Evolutionary conservation across 2,113 vertebrate genomes (phyloP).

Genomic region (Myrmophylax atrothorax): DNA sequence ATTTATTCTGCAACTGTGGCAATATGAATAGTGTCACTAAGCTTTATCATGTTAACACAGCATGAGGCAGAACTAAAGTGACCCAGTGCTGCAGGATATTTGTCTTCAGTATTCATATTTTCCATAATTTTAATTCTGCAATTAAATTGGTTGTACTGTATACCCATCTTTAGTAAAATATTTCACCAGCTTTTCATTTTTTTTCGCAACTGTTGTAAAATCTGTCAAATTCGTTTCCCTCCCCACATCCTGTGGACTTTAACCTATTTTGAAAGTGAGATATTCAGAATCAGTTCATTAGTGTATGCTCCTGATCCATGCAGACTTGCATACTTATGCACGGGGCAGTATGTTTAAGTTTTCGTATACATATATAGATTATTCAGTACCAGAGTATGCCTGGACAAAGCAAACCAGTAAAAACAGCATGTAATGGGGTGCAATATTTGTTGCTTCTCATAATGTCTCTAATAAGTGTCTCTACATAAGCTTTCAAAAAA

Average conservation of each 20-base stretch:
- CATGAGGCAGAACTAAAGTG: not conserved
- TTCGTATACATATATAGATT: not conserved
- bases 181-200: not conserved
- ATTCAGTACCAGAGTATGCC: not conserved
- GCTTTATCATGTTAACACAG: not conserved
- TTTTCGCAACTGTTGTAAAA: not conserved
- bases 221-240: not conserved
- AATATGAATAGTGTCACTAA: not conserved
- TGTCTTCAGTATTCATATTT: not conserved
- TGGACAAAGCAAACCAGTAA: not conserved
- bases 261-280: not conserved
- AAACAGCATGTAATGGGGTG: not conserved
- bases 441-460: not conserved
- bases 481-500: not conserved
- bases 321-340: accelerated
- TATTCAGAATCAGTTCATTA: not conserved
- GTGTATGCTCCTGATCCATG: not conserved
- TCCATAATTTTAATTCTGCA: not conserved
- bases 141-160: not conserved
- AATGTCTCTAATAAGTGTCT: not conserved
- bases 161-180: not conserved
- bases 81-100: not conserved
- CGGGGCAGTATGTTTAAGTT: not conserved
- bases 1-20: not conserved
- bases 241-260: not conserved